These are phyloP conservation scores for Drosophila pruinosa DNA, from an alignment of 1,140 invertebrate genomes.

Conservation along the genomic window DNA sequence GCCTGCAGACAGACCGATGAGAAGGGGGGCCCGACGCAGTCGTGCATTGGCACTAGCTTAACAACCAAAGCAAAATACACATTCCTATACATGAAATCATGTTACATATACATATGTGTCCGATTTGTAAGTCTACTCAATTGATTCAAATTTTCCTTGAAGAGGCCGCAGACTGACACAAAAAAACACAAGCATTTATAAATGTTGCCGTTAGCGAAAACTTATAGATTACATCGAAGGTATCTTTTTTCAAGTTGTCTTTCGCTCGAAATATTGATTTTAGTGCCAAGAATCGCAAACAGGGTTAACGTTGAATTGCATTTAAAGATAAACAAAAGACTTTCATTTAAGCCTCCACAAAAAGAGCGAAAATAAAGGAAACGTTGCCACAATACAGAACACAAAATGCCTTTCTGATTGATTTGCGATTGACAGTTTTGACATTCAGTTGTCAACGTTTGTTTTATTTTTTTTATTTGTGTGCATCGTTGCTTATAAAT, in stretches of 20 bases:
- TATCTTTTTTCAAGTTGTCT: background rate
- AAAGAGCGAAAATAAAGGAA: constrained; percentile 14
- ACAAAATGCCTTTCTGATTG: constrained; percentile 65
- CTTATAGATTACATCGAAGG: no score
- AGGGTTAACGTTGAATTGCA: background rate
- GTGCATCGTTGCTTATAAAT: constrained; percentile 63
- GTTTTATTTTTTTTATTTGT: constrained; percentile 9
- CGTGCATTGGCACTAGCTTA: constrained; percentile 53
- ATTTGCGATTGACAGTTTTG: constrained; percentile 72
- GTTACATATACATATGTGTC: background rate
- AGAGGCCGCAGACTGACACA: background rate
- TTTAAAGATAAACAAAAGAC: constrained; percentile 25
- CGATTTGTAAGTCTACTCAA: constrained; percentile 38
- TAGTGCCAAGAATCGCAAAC: background rate
- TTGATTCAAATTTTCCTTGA: constrained; percentile 37
- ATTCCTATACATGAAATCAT: background rate
- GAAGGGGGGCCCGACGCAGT: constrained; percentile 34
- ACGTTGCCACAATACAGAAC: constrained; percentile 41
- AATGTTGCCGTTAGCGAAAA: no score
- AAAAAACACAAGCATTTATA: background rate
- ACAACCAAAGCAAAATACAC: constrained; percentile 20
- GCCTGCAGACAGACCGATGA: background rate
- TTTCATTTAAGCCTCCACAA: constrained; percentile 14
- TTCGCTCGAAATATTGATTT: constrained; percentile 9
- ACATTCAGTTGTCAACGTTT: constrained; percentile 55